These are phyloP conservation scores for Helobdella robusta DNA, from an alignment of 2,888 invertebrate genomes.

Conservation along the genomic window DNA sequence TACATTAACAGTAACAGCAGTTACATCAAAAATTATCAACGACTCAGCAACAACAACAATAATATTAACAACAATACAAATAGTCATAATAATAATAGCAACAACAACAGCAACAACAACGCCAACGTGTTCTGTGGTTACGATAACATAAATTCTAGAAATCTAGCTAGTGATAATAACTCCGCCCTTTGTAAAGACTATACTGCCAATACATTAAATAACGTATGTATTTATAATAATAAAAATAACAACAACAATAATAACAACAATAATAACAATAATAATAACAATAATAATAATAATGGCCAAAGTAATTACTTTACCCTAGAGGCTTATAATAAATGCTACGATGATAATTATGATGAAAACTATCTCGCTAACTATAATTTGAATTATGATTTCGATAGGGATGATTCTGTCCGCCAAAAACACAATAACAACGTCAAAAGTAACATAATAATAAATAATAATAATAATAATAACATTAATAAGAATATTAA, in stretches of 20 bases:
- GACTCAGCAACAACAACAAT: neutral
- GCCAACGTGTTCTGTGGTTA: neutral
- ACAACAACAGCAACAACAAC: neutral
- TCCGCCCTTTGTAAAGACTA: neutral
- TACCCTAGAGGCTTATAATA: neutral
- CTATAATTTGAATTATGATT: neutral
- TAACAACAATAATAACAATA: neutral
- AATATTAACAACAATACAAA: neutral
- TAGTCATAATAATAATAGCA: neutral
- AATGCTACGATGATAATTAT: neutral
- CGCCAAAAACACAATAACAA: too few relatives aligned
- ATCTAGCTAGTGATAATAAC: too few relatives aligned
- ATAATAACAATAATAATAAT: neutral
- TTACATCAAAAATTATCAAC: neutral
- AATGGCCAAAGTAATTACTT: neutral
- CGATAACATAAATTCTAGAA: neutral
- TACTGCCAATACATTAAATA: neutral
- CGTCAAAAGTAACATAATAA: too few relatives aligned
- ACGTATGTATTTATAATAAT: neutral
- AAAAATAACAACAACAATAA: neutral
- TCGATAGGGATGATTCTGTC: too few relatives aligned
- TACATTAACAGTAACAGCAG: neutral
- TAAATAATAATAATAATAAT: too few relatives aligned
- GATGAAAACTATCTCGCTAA: neutral
- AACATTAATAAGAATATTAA: too few relatives aligned